Percentiles rank a stretch among this genome's conserved stretches.
Evolutionary conservation across 2,888 invertebrate species (phyloP).

Genomic region (Acronicta aceris): DNA sequence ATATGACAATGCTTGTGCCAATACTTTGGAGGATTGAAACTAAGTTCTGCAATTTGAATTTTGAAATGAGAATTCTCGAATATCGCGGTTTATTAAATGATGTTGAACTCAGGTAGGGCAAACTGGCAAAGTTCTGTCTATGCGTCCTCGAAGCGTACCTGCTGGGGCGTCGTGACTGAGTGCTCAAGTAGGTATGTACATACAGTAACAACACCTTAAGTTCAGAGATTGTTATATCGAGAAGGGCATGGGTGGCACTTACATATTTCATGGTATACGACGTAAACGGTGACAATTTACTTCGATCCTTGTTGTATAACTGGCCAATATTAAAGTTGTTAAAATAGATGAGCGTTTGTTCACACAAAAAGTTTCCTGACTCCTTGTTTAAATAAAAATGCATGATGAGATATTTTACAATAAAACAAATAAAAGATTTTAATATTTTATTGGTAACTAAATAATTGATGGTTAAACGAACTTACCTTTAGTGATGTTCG

Average conservation of each 20-base stretch:
- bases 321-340: not conserved
- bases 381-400: no score
- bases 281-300: not conserved
- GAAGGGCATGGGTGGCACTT: conserved; percentile 36
- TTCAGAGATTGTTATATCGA: conserved; percentile 48
- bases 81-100: conserved; percentile 10
- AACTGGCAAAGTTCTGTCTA: conserved; percentile 24
- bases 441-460: no score
- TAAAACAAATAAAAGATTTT: no score
- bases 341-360: not conserved
- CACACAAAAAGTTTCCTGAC: no score
- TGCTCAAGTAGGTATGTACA: conserved; percentile 4
- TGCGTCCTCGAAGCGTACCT: conserved; percentile 29
- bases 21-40: not conserved
- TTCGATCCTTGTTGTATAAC: not conserved
- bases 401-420: no score
- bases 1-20: not conserved
- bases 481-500: no score
- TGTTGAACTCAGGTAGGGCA: conserved; percentile 12
- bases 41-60: not conserved
- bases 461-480: no score
- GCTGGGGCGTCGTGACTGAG: conserved; percentile 38
- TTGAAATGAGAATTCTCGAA: conserved; percentile 26
- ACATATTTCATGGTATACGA: conserved; percentile 6
- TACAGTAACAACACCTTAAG: conserved; percentile 27